Evolutionary conservation across 2,888 invertebrate genomes (phyloP).

Genomic region (Ophion ellenae): DNA sequence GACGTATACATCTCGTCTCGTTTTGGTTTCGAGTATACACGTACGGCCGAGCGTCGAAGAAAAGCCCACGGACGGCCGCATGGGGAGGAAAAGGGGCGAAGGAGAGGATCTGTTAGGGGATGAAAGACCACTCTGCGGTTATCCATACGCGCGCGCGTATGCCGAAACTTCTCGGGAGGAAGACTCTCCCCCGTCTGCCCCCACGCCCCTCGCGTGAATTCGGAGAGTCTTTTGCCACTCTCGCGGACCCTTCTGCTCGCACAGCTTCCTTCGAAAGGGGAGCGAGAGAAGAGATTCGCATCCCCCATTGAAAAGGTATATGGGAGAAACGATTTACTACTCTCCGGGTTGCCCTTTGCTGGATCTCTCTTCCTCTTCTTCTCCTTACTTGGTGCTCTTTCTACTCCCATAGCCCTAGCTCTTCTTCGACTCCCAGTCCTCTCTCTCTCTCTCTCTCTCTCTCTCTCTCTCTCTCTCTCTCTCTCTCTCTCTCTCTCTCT

Average conservation of each 20-base stretch:
- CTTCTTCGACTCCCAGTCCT: not conserved
- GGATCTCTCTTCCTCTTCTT: slow-evolving; percentile 5
- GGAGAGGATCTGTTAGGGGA: not conserved
- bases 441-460: slow-evolving; percentile 12
- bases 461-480: slow-evolving; percentile 14
- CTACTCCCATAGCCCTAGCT: too few species aligned
- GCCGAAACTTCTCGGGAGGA: not conserved
- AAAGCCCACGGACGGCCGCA: not conserved
- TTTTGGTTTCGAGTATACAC: not conserved
- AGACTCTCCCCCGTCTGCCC: not conserved
- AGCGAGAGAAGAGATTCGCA: slow-evolving; percentile 7
- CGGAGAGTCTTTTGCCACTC: not conserved
- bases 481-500: not conserved
- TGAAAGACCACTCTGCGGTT: slow-evolving; percentile 15
- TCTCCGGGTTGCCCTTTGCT: slow-evolving; percentile 34
- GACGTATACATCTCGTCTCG: not conserved
- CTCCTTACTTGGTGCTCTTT: too few species aligned
- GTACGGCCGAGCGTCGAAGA: slow-evolving; percentile 19
- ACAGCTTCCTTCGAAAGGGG: not conserved
- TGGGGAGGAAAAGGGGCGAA: not conserved
- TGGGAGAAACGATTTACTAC: slow-evolving; percentile 44
- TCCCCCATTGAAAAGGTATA: slow-evolving; percentile 17
- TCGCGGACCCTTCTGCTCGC: slow-evolving; percentile 12
- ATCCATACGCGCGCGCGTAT: slow-evolving; percentile 9
- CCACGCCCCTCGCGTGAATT: not conserved